Base-by-base conservation (phyloP, 2,888 invertebrate species). In the Plagodis pulveraria region DNA sequence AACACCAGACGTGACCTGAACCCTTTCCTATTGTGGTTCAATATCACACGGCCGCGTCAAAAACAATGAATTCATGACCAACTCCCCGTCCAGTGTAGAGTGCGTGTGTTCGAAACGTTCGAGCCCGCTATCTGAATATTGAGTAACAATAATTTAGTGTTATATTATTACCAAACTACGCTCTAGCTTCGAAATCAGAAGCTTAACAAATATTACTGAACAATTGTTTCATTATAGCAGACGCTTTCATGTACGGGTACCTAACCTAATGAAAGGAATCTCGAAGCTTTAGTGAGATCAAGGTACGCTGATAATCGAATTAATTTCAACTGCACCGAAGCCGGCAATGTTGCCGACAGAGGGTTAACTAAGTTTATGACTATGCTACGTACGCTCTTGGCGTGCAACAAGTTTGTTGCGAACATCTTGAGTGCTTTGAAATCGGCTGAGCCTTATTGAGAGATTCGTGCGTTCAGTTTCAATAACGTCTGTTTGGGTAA, bases 251-350 rank as follows among this genome's bases (percentile, higher is more conserved):
- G 73, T 80, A 70, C 65, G 67, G 58, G 55, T 68, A 68, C 65
- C 74, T 81, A 86, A 68, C 65, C 74, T 81, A 86, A 87, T 85
- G 82, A 82, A 85, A 84, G 82, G 85, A 86, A 87, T 86, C 83
- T 76, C 78, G 77, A 82, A 80, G 83, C 81, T 83, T 83, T 80
- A 83, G 81, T 70, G 75, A 83, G 83, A 89, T 88, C 85, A 85
- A 90, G 91, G 91, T 91, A 91, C 84, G 78, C 83, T 85, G 86
- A 86, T 91, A 91, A 92, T 91, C 84, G 84, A 91, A 91, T 91
- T 90, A 92, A 89, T 90, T 84, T 83, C 83, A 78, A 83, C 86
- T 81, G 83, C 85, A 83, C 74, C 80, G 84, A 80, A 86, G 86
- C 84, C 83, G 77, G 81, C 86, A 78, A 81, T 83, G 85, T 85